A percentile compares a stretch with the other conserved stretches of the same genome.
Conservation (phyloP, 37 sponge, comb jelly and placozoan genomes). For the Haliclona indistincta region DNA sequence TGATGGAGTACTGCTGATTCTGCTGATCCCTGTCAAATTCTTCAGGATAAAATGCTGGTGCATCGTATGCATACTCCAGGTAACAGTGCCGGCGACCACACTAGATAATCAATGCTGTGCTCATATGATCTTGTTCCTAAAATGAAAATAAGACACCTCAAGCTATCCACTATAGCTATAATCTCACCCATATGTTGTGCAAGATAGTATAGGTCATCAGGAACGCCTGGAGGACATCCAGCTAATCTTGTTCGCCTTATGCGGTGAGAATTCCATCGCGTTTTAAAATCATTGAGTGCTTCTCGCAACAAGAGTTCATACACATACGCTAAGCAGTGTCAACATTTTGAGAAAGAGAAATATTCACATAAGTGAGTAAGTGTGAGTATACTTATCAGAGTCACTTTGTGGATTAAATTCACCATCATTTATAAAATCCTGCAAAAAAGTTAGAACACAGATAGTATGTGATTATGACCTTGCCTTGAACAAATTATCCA, state of each 20-base stretch:
- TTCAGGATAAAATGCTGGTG: slow-evolving; percentile 23
- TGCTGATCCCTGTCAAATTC: slow-evolving; percentile 34
- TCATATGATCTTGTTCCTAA: slow-evolving; percentile 1
- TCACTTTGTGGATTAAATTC: too few relatives aligned
- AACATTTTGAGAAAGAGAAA: too few relatives aligned
- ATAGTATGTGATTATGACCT: too few relatives aligned
- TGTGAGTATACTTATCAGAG: not conserved
- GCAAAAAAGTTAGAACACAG: too few relatives aligned
- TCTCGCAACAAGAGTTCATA: slow-evolving; percentile 10
- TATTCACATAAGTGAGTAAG: not conserved
- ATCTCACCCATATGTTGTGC: slow-evolving; percentile 14
- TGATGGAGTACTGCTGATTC: not conserved
- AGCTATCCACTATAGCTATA: not conserved
- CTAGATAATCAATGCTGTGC: slow-evolving; percentile 1
- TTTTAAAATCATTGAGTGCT: slow-evolving; percentile 22
- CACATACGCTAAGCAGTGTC: slow-evolving; percentile 26
- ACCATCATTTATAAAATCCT: too few relatives aligned
- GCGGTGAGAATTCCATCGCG: slow-evolving; percentile 36
- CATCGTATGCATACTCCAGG: slow-evolving; percentile 6
- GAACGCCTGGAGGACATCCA: slow-evolving; percentile 40
- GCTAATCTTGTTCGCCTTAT: slow-evolving; percentile 18
- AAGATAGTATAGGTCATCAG: slow-evolving; percentile 36
- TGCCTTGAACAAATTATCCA: too few relatives aligned
- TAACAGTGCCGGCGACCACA: slow-evolving; percentile 9
- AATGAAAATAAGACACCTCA: too few relatives aligned